Evolutionary conservation across 2,888 invertebrate genomes (phyloP).

Genomic region (Liopterus haemorrhoidalis): DNA sequence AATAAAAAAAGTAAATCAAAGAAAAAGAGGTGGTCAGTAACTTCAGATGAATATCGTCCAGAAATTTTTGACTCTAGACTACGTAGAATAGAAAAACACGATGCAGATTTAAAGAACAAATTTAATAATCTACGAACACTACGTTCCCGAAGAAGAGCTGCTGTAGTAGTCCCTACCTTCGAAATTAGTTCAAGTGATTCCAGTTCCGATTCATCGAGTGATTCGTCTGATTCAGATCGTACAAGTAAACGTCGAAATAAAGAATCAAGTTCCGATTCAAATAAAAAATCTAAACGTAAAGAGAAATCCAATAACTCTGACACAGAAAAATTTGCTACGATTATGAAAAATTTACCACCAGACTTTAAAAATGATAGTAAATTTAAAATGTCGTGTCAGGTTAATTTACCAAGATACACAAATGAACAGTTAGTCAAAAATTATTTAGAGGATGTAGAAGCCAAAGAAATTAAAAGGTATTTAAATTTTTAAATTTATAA

Average conservation of each 20-base stretch:
- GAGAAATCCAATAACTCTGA: slow-evolving; percentile 1
- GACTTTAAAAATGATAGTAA: slow-evolving; percentile 32
- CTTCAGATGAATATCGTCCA: not conserved
- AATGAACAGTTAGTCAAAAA: slow-evolving; percentile 37
- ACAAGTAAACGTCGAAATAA: not conserved
- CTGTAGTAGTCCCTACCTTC: too few species aligned
- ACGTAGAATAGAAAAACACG: slow-evolving; percentile 5
- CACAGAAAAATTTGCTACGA: slow-evolving; percentile 10
- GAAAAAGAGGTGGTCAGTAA: slow-evolving; percentile 6
- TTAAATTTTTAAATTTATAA: slow-evolving; percentile 8
- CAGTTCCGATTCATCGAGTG: slow-evolving; percentile 9
- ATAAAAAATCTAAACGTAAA: slow-evolving; percentile 8
- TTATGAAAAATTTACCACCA: slow-evolving; percentile 8
- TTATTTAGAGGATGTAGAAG: slow-evolving; percentile 35
- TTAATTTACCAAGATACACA: slow-evolving; percentile 36
- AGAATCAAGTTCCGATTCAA: not conserved
- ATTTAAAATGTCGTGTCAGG: slow-evolving; percentile 33
- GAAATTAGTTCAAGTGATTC: too few species aligned
- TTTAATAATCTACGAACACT: too few species aligned
- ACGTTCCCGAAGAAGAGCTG: too few species aligned
- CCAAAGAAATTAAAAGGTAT: slow-evolving; percentile 31
- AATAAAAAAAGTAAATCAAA: slow-evolving; percentile 9
- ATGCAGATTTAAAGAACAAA: not conserved
- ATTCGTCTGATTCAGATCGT: slow-evolving; percentile 8
- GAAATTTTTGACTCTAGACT: not conserved